phyloP scores from a whole-genome alignment of 2,888 invertebrate genomes.

The Amphiduros pacificus region DNA sequence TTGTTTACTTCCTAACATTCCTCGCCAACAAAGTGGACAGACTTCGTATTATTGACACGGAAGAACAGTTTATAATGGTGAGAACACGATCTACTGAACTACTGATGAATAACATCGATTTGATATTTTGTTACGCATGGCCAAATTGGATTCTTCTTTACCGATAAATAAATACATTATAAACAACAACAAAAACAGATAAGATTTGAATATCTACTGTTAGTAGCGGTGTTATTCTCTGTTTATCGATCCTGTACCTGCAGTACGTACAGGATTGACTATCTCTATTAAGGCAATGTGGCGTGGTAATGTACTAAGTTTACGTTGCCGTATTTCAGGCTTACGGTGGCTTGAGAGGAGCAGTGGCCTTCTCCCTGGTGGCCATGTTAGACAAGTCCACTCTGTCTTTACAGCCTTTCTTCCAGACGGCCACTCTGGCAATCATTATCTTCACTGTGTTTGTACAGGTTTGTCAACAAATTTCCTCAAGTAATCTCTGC shows the following conservation, averaged over 20 bases:
- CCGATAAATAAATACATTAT: too few species aligned
- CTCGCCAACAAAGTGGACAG: slow-evolving; percentile 60
- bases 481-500: too few species aligned
- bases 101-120: background rate
- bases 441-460: slow-evolving; percentile 99
- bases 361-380: slow-evolving; percentile 65
- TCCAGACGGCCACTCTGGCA: slow-evolving; percentile 94
- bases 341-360: slow-evolving; percentile 66
- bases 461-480: slow-evolving; percentile 71
- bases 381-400: slow-evolving; percentile 59
- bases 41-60: slow-evolving; percentile 60
- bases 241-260: too few species aligned
- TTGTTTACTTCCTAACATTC: slow-evolving; percentile 61
- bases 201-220: too few species aligned
- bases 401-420: slow-evolving; percentile 48
- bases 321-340: slow-evolving; percentile 46
- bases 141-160: too few species aligned
- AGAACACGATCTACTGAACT: slow-evolving; percentile 21
- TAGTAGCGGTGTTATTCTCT: too few species aligned
- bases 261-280: too few species aligned
- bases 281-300: too few species aligned
- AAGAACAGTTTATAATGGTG: slow-evolving; percentile 66
- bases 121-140: too few species aligned
- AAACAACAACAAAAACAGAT: too few species aligned
- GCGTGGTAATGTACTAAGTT: background rate